These are phyloP conservation scores for Anolis sagrei DNA, from an alignment of 2,113 vertebrate genomes.

Conservation along the genomic window DNA sequence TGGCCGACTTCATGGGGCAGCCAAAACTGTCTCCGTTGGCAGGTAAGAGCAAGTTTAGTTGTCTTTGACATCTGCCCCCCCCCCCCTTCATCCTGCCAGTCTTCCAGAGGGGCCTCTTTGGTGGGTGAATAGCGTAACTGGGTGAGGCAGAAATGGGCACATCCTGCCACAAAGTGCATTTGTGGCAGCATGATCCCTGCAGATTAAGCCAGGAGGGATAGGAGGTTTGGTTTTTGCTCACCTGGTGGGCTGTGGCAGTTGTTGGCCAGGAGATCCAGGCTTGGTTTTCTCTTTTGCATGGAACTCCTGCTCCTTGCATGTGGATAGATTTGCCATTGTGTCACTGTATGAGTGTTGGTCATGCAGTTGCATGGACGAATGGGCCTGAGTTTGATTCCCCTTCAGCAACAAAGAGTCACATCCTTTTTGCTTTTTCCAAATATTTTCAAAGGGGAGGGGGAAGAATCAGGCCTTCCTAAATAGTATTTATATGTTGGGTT, in stretches of 20 bases:
- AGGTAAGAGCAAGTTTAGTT: conserved; percentile 31
- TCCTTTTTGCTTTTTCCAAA: not conserved
- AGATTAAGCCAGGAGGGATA: no score
- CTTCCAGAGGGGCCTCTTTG: no score
- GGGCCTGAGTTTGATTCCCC: not conserved
- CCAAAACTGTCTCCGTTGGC: rapidly evolving
- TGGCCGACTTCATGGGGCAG: not conserved
- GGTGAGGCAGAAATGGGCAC: no score
- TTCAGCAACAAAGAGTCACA: rapidly evolving
- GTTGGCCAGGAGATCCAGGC: not conserved
- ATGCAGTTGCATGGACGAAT: no score
- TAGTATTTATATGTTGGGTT: no score
- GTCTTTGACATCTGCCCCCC: not conserved
- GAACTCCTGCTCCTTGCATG: not conserved
- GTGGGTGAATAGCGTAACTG: no score
- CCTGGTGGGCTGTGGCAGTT: not conserved
- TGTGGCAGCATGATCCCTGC: no score
- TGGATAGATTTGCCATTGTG: not conserved
- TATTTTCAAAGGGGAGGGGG: not conserved
- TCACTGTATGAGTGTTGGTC: not conserved
- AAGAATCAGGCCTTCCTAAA: not conserved
- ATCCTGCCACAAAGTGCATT: no score
- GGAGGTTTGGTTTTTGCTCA: not conserved
- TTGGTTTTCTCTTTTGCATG: not conserved
- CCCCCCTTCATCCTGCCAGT: not conserved